A percentile compares a stretch with the other conserved stretches of the same genome.
These are phyloP conservation scores for Oenanthe melanoleuca DNA, from an alignment of 2,113 vertebrate species.

Conservation along the genomic window DNA sequence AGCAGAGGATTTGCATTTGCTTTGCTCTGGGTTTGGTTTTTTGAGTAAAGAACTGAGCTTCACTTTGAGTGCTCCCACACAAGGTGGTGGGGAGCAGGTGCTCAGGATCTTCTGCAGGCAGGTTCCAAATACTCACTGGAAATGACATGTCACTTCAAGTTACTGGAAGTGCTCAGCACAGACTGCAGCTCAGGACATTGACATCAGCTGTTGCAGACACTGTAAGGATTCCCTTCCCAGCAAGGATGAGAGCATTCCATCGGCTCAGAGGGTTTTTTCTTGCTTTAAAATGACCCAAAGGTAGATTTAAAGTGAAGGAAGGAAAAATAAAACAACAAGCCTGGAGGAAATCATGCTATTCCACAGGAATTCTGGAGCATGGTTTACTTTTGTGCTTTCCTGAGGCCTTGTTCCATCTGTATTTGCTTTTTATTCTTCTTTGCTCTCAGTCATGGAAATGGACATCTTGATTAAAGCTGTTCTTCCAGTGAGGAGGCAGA, in stretches of 20 bases:
- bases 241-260: background rate
- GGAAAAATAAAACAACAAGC: rapidly evolving
- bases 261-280: background rate
- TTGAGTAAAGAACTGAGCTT: background rate
- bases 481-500: background rate
- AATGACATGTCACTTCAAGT: background rate
- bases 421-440: background rate
- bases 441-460: background rate
- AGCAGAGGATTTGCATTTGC: background rate
- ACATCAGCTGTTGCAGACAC: background rate
- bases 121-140: background rate
- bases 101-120: background rate
- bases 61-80: background rate
- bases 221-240: background rate
- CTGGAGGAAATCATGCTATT: background rate
- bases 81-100: background rate
- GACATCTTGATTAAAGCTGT: constrained; percentile 21
- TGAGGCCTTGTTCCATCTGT: background rate
- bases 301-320: background rate
- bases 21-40: background rate
- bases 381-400: background rate
- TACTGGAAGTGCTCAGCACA: background rate
- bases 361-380: background rate
- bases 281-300: background rate
- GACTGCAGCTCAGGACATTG: background rate